A percentile compares a stretch with the other conserved stretches of the same genome.
phyloP scores from a whole-genome alignment of 2,888 invertebrate genomes.

The Unio pictorum region DNA sequence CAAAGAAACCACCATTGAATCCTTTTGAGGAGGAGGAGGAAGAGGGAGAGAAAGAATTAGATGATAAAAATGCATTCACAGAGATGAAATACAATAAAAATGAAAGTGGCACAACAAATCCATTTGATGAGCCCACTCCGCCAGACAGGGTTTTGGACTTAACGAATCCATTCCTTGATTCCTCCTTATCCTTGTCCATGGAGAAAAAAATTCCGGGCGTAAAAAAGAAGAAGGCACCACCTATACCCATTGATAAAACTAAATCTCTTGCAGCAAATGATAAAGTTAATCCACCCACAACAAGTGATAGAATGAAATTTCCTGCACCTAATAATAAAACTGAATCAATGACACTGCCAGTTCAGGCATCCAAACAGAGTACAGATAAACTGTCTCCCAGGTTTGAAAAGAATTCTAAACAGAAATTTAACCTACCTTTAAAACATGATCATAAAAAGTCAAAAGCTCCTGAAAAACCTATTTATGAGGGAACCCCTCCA shows the following conservation, averaged over 20 bases:
- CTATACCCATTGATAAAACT: constrained; percentile 24
- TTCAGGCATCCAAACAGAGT: not conserved
- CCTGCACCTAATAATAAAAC: constrained; percentile 3
- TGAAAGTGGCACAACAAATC: constrained; percentile 16
- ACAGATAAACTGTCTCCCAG: not conserved
- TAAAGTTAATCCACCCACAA: constrained; percentile 21
- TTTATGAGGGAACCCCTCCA: constrained; percentile 63
- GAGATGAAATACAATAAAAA: constrained; percentile 18
- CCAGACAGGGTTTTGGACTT: constrained; percentile 14
- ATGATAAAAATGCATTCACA: constrained; percentile 33
- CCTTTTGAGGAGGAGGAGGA: constrained; percentile 57
- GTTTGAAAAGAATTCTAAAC: no score
- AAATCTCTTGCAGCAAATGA: constrained; percentile 18
- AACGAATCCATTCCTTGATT: constrained; percentile 17
- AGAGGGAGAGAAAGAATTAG: constrained; percentile 26
- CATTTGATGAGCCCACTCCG: constrained; percentile 17
- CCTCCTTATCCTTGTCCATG: no score
- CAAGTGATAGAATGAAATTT: constrained; percentile 5
- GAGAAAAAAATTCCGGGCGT: no score
- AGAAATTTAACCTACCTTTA: no score
- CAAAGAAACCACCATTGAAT: constrained; percentile 38
- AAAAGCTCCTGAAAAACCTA: constrained; percentile 40
- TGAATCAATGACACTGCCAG: constrained; percentile 2
- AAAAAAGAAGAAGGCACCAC: constrained; percentile 25
- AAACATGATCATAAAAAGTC: constrained; percentile 34